These are phyloP conservation scores for Lithobates pipiens DNA, from an alignment of 2,797 vertebrate species.

Conservation along the genomic window DNA sequence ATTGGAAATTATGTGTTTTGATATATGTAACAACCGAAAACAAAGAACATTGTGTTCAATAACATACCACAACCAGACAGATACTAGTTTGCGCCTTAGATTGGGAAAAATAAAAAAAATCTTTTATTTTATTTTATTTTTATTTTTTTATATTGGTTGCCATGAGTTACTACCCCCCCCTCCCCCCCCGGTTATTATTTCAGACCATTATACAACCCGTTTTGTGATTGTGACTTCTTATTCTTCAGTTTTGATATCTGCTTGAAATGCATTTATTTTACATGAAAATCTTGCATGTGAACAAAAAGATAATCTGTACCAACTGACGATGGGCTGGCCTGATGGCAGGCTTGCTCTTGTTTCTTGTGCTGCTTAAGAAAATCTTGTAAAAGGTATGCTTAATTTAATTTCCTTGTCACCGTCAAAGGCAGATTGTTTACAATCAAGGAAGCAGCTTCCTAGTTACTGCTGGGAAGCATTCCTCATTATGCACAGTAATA, in stretches of 20 bases:
- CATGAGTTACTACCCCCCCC: too few species aligned
- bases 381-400: slow-evolving; percentile 26
- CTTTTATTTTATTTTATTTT: too few species aligned
- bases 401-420: slow-evolving; percentile 10
- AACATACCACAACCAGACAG: too few species aligned
- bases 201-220: background rate
- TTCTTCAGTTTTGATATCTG: background rate
- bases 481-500: background rate
- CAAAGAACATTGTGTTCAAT: too few species aligned
- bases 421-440: background rate
- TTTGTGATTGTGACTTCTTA: too few species aligned
- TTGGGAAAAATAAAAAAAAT: too few species aligned
- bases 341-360: slow-evolving; percentile 20
- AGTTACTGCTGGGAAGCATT: background rate
- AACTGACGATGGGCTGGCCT: slow-evolving; percentile 26
- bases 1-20: too few species aligned
- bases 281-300: slow-evolving; percentile 44
- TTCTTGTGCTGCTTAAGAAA: slow-evolving; percentile 26
- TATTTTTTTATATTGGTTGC: too few species aligned
- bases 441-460: slow-evolving; percentile 15
- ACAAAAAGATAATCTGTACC: slow-evolving; percentile 39
- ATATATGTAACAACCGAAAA: too few species aligned
- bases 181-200: too few species aligned
- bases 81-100: too few species aligned
- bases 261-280: slow-evolving; percentile 46